Evolutionary conservation across 2,888 invertebrate species (phyloP).

Genomic region (Rotaria magnacalcarata): DNA sequence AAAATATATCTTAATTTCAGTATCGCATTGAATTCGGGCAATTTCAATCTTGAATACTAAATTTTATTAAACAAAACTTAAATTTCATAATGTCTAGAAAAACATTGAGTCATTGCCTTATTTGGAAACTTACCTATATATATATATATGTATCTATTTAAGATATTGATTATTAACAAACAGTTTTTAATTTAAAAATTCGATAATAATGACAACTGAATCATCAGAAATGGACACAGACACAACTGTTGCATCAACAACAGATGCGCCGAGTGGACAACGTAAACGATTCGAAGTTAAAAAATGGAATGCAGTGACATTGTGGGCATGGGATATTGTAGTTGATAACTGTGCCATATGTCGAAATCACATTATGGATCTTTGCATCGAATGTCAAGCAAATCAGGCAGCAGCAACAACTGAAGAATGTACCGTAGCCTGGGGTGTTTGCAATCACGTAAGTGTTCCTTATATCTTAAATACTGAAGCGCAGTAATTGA

Average conservation of each 20-base stretch:
- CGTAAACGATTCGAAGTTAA: constrained; percentile 46
- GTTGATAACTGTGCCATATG: constrained; percentile 99
- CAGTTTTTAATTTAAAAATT: not conserved
- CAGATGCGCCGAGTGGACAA: not conserved
- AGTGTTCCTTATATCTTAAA: not conserved
- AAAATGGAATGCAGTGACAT: constrained; percentile 96
- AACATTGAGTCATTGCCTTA: too few relatives aligned
- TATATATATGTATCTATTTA: not conserved
- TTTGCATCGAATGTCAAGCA: constrained; percentile 93
- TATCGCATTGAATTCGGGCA: too few relatives aligned
- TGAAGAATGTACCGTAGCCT: constrained; percentile 97
- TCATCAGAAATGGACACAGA: not conserved
- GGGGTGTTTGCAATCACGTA: constrained; percentile 87
- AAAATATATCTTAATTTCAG: not conserved
- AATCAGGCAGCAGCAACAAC: constrained; percentile 90
- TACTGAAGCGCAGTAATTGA: too few relatives aligned
- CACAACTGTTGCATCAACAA: not conserved
- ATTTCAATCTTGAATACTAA: too few relatives aligned
- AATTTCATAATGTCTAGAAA: too few relatives aligned
- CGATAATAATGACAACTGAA: not conserved
- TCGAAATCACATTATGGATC: constrained; percentile 98
- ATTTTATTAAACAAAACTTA: too few relatives aligned
- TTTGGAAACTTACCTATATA: too few relatives aligned
- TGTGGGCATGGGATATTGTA: constrained; percentile 98
- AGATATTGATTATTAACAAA: not conserved